Evolutionary conservation across 2,888 invertebrate species (phyloP), one percentile per base, ranked within the genome.

Genomic region (Tenthredo livida): DNA sequence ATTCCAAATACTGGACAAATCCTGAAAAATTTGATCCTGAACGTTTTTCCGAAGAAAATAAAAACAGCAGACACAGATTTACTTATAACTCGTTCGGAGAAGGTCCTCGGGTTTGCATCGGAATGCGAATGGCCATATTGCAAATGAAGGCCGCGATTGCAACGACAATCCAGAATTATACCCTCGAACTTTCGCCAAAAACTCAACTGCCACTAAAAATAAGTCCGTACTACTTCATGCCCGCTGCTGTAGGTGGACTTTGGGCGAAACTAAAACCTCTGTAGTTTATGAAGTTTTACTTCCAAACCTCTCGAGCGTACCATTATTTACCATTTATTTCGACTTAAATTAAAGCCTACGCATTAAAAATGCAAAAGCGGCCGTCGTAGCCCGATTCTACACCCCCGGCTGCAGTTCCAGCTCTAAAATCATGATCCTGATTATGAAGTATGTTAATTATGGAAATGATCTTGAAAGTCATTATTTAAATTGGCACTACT

Each of bases 71-170:
- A 4, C 86, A 87, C 0, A 90, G 87, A 84, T 90, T 84, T 37
- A 61, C 85, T 0, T 90, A 86, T 77, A 17, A 91, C 21, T 90
- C 91, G 0, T 92, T 92, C 83, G 90, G 91, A 2, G 91, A 91
- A 9, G 92, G 92, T 0, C 91, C 91, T 0, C 88, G 92, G 75
- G 88, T 89, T 10, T 92, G 92, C 85, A 87, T 88, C 1, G 92
- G 92, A 0, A 90, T 90, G 88, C 87, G 89, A 80, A 85, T 92
- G 85, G 91, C 88, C 0, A 12, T 87, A 43, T n/a, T 90, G 65
- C 86, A 89, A 65, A 87, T 88, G 4, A 91, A 91, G 80, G 85
- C 87, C 0, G 87, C 86, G 2, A n/a, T 89, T 7, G 87, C 85
- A 6, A 85, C 86, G 0, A 9, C 91, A 0, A 0, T 92, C 0